Base-by-base conservation (phyloP, 2,888 invertebrate species). In the Fragum sueziense region DNA sequence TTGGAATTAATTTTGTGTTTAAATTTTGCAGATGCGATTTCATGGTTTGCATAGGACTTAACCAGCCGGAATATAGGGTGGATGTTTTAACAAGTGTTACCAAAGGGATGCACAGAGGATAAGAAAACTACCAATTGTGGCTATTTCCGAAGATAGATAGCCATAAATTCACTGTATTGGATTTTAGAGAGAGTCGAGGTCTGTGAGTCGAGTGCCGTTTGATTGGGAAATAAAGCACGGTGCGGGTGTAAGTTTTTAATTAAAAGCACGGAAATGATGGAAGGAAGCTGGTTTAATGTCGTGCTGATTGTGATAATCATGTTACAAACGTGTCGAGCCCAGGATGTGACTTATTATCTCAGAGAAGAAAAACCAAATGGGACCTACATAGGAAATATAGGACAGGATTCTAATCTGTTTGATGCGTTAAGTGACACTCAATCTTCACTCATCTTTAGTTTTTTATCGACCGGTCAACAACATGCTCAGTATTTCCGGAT, bases 311-410 rank as follows among this genome's bases (percentile, higher is more conserved):
- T 72, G 29, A 34, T 62, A 11, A 61, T 69, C 9, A 25, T 41
- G 41, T 37, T 37, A 22, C 22, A 34, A 41, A 65, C 65, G 22
- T 52, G 34, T 67, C 37, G 47, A 22, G 52, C 76, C 47, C 82
- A 79, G 59, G 85, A 85, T 72, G 82, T 88, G 22, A 73, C 78
- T 6, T 92, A 91, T 78, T 75, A 81, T 29, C 79, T 91, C 11
- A 76, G 78, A 14, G 92, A 92, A 78, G 90, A 91, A 73, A 81
- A 81, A 51, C 86, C 88, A 0, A 81, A 87, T 14, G 87, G 87
- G 22, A 89, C 88, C 9, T 82, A 82, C n/a, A 86, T 90, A 7
- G 89, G 88, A 31, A 86, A 88, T 70, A 67, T 90, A 14, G 85
- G 80, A 11, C 79, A 86, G 27, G 86, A 87, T 65, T 82, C 84